Base-by-base conservation (phyloP, 1,140 invertebrate genomes). In the Saccostrea echinata region DNA sequence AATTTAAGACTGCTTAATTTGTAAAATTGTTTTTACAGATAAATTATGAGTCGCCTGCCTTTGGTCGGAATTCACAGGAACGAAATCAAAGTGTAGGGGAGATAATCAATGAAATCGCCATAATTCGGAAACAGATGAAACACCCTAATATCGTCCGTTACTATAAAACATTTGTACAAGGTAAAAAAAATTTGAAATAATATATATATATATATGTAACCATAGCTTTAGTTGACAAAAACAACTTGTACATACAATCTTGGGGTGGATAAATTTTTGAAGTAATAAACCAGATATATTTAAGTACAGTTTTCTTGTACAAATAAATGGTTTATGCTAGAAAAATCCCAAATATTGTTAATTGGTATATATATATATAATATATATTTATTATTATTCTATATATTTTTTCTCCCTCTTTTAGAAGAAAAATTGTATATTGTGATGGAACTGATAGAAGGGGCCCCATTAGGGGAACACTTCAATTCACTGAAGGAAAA, bases 401-500 rank as follows among this genome's bases (percentile, higher is more conserved):
- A n/a, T n/a, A n/a, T n/a, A 30, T n/a, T 84, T 64, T 64, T 52
- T 35, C 61, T 81, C 43, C 85, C 53, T 43, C 68, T 88, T 90
- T 86, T 88, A 94, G 94, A 88, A 88, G 92, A 94, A 18, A 93
- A 92, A 51, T 86, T 95, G 21, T 95, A 94, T 91, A 95, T 95
- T 57, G 95, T 95, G 24, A 95, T 95, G 95, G 95, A 95, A 76
- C 84, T 95, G 13, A 95, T 95, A 12, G 95, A 95, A 88, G 95
- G 95, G 27, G 92, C 93, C 21, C 93, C 94, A 12, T 89, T 95
- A 11, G 93, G 91, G 12, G 95, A 95, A 90, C 94, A 95, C 88
- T 94, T 95, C 84, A 93, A 90, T 52, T 95, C 94, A 21, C 91
- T 95, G n/a, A 95, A 95, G 88, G 95, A 95, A 87, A 95, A 95